Evolutionary conservation across 2,113 vertebrate genomes (phyloP), one percentile per base, ranked within the genome.

Genomic region (Bufo bufo): DNA sequence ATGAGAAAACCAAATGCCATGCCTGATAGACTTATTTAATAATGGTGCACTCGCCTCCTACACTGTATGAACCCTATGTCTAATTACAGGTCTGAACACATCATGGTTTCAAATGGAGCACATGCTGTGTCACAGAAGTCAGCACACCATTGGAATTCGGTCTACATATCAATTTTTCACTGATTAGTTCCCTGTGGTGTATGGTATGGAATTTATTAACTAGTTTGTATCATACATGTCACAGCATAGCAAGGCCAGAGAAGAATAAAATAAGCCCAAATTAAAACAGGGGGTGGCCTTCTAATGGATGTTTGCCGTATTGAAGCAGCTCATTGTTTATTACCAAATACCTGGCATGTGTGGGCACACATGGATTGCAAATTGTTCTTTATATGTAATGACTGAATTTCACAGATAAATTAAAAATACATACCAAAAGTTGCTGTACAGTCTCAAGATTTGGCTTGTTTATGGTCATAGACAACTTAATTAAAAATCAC

Each of bases 31-130:
- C 45, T 75, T 74, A 88, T 88, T 88, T 88, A 82, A 88, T 89
- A 56, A 75, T 82, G 59, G 59, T 87, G 91, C 84, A 86, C 86
- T 45, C 14, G n/a, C 91, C 91, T 91, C 87, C 90, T 87, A 90
- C 65, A 90, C 83, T 90, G 91, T 65, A 91, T 33, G 72, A 88
- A 92, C 92, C 89, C 92, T 89, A 93, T 92, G 92, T 90, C 89
- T 90, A 91, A 93, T 93, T 92, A 86, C 69, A 91, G 87, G 85
- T 91, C 92, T 91, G 89, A 91, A 90, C 52, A 85, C n/a, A 90
- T 56, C 20, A 81, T 56, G 71, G 58, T 85, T 87, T 80, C 65
- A 72, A 85, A 90, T 71, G 49, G 20, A 83, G 59, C 58, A 85
- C 86, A 87, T 84, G 82, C 82, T 63, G 61, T 66, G 85, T 66